These are phyloP conservation scores for Caenorhabditis auriculariae DNA, from an alignment of 2,888 invertebrate genomes.

Conservation along the genomic window DNA sequence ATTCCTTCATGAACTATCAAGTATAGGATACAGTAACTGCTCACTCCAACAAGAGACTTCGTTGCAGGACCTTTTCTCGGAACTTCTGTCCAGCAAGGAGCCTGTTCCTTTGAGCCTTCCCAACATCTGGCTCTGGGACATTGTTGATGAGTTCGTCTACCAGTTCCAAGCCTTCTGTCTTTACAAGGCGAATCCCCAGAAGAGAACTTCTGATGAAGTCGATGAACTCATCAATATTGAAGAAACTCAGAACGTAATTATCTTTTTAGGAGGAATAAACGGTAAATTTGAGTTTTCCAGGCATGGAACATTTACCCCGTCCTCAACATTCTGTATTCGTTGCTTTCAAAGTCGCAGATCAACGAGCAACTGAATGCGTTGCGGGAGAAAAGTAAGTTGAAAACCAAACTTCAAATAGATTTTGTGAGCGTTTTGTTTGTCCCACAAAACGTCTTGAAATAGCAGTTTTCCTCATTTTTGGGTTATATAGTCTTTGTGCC, in stretches of 20 bases:
- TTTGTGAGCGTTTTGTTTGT: no score
- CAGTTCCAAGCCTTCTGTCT: constrained; percentile 74
- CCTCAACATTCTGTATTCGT: constrained; percentile 91
- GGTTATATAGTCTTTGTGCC: no score
- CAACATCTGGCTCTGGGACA: constrained; percentile 98
- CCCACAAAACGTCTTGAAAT: no score
- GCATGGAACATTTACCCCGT: constrained; percentile 95
- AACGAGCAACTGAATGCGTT: constrained; percentile 90
- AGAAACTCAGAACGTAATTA: constrained; percentile 72
- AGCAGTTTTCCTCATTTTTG: no score
- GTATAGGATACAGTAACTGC: not conserved
- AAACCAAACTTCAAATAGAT: not conserved
- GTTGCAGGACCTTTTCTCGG: constrained; percentile 81
- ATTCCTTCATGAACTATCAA: constrained; percentile 96
- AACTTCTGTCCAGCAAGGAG: constrained; percentile 74
- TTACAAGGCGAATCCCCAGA: constrained; percentile 81
- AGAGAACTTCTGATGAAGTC: constrained; percentile 78
- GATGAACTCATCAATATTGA: constrained; percentile 73
- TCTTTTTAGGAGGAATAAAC: not conserved
- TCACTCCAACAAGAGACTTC: not conserved
- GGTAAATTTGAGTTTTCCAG: constrained; percentile 9
- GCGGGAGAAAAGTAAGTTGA: constrained; percentile 66
- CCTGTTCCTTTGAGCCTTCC: constrained; percentile 71
- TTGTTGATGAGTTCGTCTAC: constrained; percentile 98
- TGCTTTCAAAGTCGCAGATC: constrained; percentile 96